Evolutionary conservation across 1,140 invertebrate species (phyloP).

Genomic region (Brachionus rubens): DNA sequence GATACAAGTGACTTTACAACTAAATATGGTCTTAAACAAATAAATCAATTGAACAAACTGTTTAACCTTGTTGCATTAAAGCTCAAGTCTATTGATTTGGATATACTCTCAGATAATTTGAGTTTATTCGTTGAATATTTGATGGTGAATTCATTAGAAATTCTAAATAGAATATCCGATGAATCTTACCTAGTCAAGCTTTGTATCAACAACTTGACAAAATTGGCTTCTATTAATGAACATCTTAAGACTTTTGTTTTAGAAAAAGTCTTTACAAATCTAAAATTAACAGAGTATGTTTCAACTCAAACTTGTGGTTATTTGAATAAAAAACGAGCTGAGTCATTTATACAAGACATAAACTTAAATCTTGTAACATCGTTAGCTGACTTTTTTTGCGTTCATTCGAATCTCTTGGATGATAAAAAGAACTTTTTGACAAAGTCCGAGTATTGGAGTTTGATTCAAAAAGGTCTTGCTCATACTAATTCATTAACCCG

Average conservation of each 20-base stretch:
- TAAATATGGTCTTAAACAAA: slow-evolving; percentile 8
- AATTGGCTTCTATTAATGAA: neutral
- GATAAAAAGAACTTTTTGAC: slow-evolving; percentile 1
- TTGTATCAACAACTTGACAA: slow-evolving; percentile 11
- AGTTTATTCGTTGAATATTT: slow-evolving; percentile 10
- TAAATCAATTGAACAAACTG: slow-evolving; percentile 14
- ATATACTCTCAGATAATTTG: neutral
- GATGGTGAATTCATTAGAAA: slow-evolving; percentile 7
- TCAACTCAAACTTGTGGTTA: neutral
- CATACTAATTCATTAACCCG: slow-evolving; percentile 41
- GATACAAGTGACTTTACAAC: neutral
- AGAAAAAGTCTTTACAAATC: neutral
- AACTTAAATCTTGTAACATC: slow-evolving; percentile 16
- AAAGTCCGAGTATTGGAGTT: slow-evolving; percentile 3
- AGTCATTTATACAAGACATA: slow-evolving; percentile 36
- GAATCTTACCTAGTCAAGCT: neutral
- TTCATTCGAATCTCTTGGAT: neutral
- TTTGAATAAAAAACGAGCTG: slow-evolving; percentile 42
- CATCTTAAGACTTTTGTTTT: neutral
- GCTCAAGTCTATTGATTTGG: neutral
- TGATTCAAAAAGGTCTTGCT: slow-evolving; percentile 30
- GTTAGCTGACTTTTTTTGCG: slow-evolving; percentile 20
- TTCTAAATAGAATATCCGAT: neutral
- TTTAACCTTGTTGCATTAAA: neutral
- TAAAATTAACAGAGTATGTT: neutral